These are phyloP conservation scores for Caenorhabditis afra DNA, from an alignment of 2,888 invertebrate species.

Conservation along the genomic window DNA sequence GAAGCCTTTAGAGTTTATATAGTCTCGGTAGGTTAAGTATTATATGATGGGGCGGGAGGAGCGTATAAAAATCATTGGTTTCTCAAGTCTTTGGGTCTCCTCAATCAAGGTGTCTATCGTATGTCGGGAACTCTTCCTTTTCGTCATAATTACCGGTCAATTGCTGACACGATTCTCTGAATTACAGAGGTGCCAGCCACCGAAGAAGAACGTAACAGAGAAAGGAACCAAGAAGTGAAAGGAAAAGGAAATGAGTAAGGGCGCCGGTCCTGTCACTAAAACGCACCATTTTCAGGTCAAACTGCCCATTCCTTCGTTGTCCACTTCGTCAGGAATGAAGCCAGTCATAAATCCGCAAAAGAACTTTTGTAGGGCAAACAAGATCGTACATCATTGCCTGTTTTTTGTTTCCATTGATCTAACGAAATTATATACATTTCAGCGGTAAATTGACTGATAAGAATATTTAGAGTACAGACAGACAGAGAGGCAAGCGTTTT, in stretches of 20 bases:
- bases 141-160: conserved; percentile 10
- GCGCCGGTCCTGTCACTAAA: not conserved
- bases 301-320: not conserved
- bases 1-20: too few relatives aligned
- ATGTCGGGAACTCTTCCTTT: not conserved
- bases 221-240: not conserved
- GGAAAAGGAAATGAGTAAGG: not conserved
- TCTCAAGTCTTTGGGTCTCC: not conserved
- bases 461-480: too few relatives aligned
- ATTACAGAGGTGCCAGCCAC: not conserved
- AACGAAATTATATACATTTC: too few relatives aligned
- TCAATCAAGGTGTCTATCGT: not conserved
- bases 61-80: not conserved
- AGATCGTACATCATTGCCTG: too few relatives aligned
- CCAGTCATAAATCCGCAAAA: not conserved
- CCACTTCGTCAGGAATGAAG: not conserved
- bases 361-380: too few relatives aligned
- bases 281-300: conserved; percentile 26
- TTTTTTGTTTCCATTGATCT: too few relatives aligned
- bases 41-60: not conserved
- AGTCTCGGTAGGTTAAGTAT: too few relatives aligned
- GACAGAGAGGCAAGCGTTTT: too few relatives aligned
- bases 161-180: not conserved
- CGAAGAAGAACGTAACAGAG: conserved; percentile 13
- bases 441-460: too few relatives aligned